These are phyloP conservation scores for Cylindroiulus punctatus DNA, from an alignment of 2,888 invertebrate genomes.

Conservation along the genomic window DNA sequence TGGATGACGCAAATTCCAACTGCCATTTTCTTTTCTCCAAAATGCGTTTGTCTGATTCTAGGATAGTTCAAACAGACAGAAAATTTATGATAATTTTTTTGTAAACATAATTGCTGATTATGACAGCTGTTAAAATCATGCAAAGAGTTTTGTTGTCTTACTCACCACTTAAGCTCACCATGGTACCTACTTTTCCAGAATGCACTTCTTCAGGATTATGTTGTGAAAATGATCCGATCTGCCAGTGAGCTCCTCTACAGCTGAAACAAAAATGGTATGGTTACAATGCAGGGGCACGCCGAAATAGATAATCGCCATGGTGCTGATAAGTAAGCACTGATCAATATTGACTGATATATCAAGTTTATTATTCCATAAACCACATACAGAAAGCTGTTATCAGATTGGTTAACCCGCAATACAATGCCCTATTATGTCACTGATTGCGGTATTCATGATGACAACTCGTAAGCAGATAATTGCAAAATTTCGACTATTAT, in stretches of 20 bases:
- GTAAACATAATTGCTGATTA: background rate
- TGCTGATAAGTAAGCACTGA: background rate
- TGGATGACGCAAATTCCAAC: slow-evolving; percentile 25
- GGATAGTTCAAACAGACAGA: background rate
- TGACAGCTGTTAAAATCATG: no score
- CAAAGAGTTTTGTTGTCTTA: no score
- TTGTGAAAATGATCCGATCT: background rate
- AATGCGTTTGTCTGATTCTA: background rate
- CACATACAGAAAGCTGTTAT: background rate
- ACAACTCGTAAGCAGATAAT: background rate
- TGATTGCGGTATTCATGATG: background rate
- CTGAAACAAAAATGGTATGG: background rate
- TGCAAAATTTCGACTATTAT: background rate
- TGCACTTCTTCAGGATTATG: background rate
- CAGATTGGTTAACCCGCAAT: background rate
- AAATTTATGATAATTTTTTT: no score
- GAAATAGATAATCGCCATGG: slow-evolving; percentile 11
- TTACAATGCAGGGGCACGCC: background rate
- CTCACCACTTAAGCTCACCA: no score
- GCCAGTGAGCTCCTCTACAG: background rate
- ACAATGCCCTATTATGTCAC: slow-evolving; percentile 6
- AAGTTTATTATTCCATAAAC: background rate
- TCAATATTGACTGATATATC: background rate
- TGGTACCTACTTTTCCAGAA: no score
- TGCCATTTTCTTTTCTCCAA: slow-evolving; percentile 27